phyloP scores from a whole-genome alignment of 1,140 invertebrate genomes.

The Eupristina koningsbergeri region DNA sequence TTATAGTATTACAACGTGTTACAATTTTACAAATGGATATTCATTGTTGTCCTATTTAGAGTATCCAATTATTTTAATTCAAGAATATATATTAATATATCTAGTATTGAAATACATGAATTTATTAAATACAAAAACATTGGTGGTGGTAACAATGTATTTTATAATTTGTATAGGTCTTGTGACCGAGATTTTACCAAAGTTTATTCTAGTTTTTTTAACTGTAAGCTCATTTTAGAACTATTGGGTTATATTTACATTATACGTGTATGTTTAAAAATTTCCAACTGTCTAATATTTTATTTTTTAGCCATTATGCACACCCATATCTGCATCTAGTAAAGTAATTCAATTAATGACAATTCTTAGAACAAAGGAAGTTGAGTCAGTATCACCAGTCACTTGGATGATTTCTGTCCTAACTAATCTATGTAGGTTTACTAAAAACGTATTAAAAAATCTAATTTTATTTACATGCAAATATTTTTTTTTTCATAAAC shows the following conservation, averaged over 20 bases:
- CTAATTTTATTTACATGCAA: not conserved
- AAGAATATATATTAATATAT: slow-evolving; percentile 80
- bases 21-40: slow-evolving; percentile 81
- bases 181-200: slow-evolving; percentile 73
- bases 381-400: slow-evolving; percentile 77
- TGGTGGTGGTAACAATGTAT: slow-evolving; percentile 71
- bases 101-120: slow-evolving; percentile 78
- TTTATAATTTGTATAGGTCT: slow-evolving; percentile 71
- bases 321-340: slow-evolving; percentile 80
- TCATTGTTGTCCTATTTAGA: slow-evolving; percentile 81
- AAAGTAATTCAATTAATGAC: slow-evolving; percentile 80
- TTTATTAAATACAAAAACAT: slow-evolving; percentile 68
- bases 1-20: slow-evolving; percentile 80
- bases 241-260: too few species aligned
- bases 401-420: slow-evolving; percentile 82
- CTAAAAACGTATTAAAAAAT: not conserved
- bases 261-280: too few species aligned
- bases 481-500: slow-evolving; percentile 15
- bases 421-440: slow-evolving; percentile 79
- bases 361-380: slow-evolving; percentile 77
- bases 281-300: too few species aligned
- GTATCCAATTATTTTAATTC: slow-evolving; percentile 80
- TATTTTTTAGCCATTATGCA: slow-evolving; percentile 77
- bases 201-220: slow-evolving; percentile 74
- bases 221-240: too few species aligned